Conservation (phyloP, 2,113 vertebrate genomes). For the Podarcis raffonei region DNA sequence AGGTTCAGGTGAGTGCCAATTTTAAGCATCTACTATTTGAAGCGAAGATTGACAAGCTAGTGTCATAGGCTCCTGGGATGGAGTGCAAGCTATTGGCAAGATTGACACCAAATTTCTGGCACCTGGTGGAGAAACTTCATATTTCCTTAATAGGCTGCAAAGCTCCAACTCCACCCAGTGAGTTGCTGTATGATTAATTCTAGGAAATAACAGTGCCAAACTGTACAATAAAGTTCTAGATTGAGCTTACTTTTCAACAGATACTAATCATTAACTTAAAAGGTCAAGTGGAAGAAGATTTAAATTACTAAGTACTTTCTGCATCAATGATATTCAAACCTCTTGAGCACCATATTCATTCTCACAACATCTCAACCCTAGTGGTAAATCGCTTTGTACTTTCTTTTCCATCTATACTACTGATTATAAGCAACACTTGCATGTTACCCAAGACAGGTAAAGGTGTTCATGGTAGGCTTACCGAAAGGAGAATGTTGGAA, state of each 20-base stretch:
- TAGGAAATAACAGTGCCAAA: background rate
- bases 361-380: background rate
- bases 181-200: background rate
- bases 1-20: too few relatives aligned
- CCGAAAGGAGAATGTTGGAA: background rate
- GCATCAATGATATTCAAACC: slow-evolving; percentile 80
- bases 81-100: background rate
- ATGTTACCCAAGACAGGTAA: background rate
- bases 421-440: too few relatives aligned
- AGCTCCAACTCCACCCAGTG: background rate
- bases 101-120: background rate
- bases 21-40: background rate
- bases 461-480: background rate
- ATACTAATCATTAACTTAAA: slow-evolving; percentile 33
- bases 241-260: slow-evolving; percentile 20
- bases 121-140: background rate
- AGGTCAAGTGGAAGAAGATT: slow-evolving; percentile 33
- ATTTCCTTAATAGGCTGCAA: background rate
- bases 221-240: background rate
- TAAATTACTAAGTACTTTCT: slow-evolving; percentile 77
- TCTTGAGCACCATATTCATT: slow-evolving; percentile 58
- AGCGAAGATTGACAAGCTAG: background rate
- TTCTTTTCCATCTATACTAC: background rate
- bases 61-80: background rate
- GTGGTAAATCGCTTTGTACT: background rate